phyloP scores from a whole-genome alignment of 2,888 invertebrate genomes.

The Apocheima hispidaria region DNA sequence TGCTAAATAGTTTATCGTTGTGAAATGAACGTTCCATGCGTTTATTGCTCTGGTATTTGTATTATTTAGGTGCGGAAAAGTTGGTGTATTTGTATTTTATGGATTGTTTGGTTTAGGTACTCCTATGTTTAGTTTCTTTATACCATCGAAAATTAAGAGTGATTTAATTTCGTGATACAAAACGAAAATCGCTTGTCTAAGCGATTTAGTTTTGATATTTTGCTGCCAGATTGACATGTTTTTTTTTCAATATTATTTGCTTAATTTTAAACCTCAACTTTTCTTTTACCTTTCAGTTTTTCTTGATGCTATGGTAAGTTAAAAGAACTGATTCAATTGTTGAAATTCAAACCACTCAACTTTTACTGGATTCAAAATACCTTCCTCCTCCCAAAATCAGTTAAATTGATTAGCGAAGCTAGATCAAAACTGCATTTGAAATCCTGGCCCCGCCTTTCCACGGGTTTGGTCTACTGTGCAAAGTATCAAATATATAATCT shows the following conservation, averaged over 20 bases:
- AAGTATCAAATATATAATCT: slow-evolving; percentile 1
- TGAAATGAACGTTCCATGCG: slow-evolving; percentile 35
- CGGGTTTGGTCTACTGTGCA: background rate
- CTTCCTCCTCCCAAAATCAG: too few relatives aligned
- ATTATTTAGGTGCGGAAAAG: slow-evolving; percentile 21
- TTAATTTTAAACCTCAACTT: too few relatives aligned
- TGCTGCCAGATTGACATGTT: too few relatives aligned
- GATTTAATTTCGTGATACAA: too few relatives aligned
- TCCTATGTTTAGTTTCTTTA: too few relatives aligned
- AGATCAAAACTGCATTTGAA: slow-evolving; percentile 26
- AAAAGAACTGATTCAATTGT: background rate
- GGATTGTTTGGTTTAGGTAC: background rate
- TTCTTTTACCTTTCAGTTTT: too few relatives aligned
- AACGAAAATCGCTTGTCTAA: too few relatives aligned
- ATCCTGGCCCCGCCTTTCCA: slow-evolving; percentile 27
- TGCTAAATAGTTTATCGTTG: slow-evolving; percentile 50
- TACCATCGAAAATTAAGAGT: too few relatives aligned
- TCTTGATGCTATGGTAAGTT: too few relatives aligned
- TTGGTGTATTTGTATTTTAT: slow-evolving; percentile 2
- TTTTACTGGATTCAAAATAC: background rate
- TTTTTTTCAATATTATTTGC: too few relatives aligned
- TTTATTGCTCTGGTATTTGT: slow-evolving; percentile 42
- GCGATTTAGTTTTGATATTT: too few relatives aligned
- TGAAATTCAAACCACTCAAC: background rate
- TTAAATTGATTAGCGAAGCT: slow-evolving; percentile 26